Evolutionary conservation across 1,140 invertebrate species (phyloP), one percentile per base, ranked within the genome.

Genomic region (Trachymyrmex cornetzi): DNA sequence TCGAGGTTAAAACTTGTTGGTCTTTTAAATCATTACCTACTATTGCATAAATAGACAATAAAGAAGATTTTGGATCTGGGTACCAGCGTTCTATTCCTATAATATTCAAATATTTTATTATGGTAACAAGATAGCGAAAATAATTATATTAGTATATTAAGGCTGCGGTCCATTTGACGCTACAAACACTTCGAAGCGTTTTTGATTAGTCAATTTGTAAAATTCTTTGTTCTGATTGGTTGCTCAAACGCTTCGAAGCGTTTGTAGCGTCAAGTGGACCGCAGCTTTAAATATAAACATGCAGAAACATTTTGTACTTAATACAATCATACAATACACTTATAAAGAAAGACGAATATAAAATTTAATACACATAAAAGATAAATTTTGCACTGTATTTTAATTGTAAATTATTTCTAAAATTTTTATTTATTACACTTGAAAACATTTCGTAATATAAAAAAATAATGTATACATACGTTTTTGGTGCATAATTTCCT

Each of bases 31-130:
- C 90, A 38, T 61, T 69, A 16, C 44, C 27, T 19, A 94, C 80
- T 84, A 85, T n/a, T 14, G 12, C 0, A 85, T 88, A 94, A 27
- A 93, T 87, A 34, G 63, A 50, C 14, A 82, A 1, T 27, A 94
- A 34, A 53, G 72, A 44, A 24, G 0, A 0, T 77, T 80, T 84
- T 75, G 93, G 79, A 19, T 87, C 0, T 61, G 81, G 63, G 74
- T 91, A 93, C 14, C 88, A 24, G 57, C 75, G 88, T 30, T 91
- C 74, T 9, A 94, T 44, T 50, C 71, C 94, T 94, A n/a, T 69
- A 93, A 92, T 64, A 79, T 74, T 50, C 0, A 77, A 0, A 64
- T 30, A 61, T 74, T 82, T 61, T 30, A 75, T 24, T 59, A 61
- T 50, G 4, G 19, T 38, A 82, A 50, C 27, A 74, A 59, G 0